Evolutionary conservation across 2,797 vertebrate genomes (phyloP).

Genomic region (Cephalopachus bancanus): DNA sequence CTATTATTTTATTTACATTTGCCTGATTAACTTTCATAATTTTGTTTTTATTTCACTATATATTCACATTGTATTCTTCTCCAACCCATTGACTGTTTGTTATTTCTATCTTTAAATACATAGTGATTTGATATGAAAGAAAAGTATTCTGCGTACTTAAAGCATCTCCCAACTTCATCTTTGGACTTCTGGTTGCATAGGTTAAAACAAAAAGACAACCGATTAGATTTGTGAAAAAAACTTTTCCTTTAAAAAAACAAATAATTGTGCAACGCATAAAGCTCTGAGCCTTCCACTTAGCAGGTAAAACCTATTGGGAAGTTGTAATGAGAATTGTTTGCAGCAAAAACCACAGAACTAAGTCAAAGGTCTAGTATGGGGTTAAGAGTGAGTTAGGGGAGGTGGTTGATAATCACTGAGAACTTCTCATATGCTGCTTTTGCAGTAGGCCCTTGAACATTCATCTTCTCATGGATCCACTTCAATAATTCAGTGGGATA

Average conservation of each 20-base stretch:
- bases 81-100: neutral
- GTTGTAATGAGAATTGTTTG: neutral
- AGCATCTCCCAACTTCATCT: neutral
- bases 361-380: neutral
- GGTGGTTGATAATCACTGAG: neutral
- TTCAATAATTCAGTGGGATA: neutral
- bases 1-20: conserved; percentile 15
- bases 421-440: neutral
- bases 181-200: neutral
- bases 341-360: neutral
- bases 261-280: neutral
- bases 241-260: neutral
- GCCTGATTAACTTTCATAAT: neutral
- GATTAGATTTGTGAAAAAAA: neutral
- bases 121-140: neutral
- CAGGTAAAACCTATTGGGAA: neutral
- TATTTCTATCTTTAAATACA: conserved; percentile 19
- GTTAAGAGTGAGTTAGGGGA: neutral
- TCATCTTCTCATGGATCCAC: neutral
- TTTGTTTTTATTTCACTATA: conserved; percentile 8
- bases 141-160: neutral
- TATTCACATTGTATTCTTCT: neutral
- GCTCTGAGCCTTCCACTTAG: neutral
- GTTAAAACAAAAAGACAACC: neutral
- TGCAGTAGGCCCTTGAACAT: neutral